Evolutionary conservation across 2,113 vertebrate genomes (phyloP), one percentile per base, ranked within the genome.

Genomic region (Furnarius figulus): DNA sequence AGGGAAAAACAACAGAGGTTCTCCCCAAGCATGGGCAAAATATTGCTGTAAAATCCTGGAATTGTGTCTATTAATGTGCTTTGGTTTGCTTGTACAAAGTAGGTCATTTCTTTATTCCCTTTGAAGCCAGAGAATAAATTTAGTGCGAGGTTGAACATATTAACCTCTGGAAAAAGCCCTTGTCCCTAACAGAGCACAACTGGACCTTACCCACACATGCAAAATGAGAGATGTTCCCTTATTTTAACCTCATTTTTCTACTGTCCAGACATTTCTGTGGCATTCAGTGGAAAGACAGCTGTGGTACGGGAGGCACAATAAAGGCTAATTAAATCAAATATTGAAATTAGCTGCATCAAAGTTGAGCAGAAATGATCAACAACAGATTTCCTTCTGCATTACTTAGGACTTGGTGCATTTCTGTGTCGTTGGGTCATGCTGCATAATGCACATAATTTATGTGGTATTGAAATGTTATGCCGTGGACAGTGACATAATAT

Each of bases 381-480:
- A 85, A 52, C 78, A 94, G 80, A 92, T 80, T 93, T 94, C 83
- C 81, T 81, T 12, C 79, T 72, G 56, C 23, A 72, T 63, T 77
- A 22, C 83, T 90, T 24, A 30, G 56, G 50, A 56, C 56, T 10
- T 1, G 1, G 4, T 49, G 76, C 65, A 61, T 96, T 90, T 89
- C 76, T 89, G 3, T 35, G 78, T 71, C 30, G 3, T 88, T 83
- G 65, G 55, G 50, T 77, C 93, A 92, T 75, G 42, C 71, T 17
- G n/a, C 61, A 46, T 27, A 80, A 89, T 31, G 77, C 71, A 55
- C 2, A 2, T 56, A 31, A 14, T 85, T 94, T 81, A 84, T 95
- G 85, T 66, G 93, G 71, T 90, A 59, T 52, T 82, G 85, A 90
- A 93, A 92, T 62, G 47, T 80, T 91, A 70, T 78, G 92, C 87